Evolutionary conservation across 2,888 invertebrate genomes (phyloP), one percentile per base, ranked within the genome.

Genomic region (Tridacna gigas): DNA sequence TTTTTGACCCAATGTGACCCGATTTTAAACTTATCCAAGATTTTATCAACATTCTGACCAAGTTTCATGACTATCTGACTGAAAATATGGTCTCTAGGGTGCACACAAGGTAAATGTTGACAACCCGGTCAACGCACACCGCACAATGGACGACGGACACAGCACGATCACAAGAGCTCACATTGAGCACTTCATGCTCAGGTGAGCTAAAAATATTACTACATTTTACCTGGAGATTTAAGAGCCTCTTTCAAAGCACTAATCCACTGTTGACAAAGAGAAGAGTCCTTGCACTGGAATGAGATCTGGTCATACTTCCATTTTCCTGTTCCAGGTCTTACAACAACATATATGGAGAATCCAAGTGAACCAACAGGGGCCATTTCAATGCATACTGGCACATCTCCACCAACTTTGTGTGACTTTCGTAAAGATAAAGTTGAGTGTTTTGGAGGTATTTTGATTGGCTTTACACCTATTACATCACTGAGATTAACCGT

Each of bases 251-350:
- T 89, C 56, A 95, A 92, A 60, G 90, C 90, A 7, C 91, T 91
- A 25, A 94, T 90, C 94, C 93, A 94, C 37, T 91, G 91, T 69
- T 92, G 91, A 76, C 92, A 91, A 95, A 95, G 86, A n/a, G 80
- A 82, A 73, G 89, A 89, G 74, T 94, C 94, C 45, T 88, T 89
- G 77, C 92, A 91, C 61, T 88, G 88, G 80, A 94, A 93, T 28
- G 89, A 89, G 7, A 93, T 83, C 60, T 89, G 89, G 65, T 92
- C 89, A 65, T 90, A 88, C 67, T 92, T 89, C 94, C 94, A 94
- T 71, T 91, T 89, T 78, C 93, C 92, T 74, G 91, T 91, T 37
- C 91, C 85, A 0, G 87, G 80, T 66, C 93, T 89, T 37, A 89
- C 87, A 9, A 93, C 77, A 28, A 91, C 82, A 84, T 91, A 90